phyloP scores from a whole-genome alignment of 2,113 vertebrate genomes.

The Tor tambroides region DNA sequence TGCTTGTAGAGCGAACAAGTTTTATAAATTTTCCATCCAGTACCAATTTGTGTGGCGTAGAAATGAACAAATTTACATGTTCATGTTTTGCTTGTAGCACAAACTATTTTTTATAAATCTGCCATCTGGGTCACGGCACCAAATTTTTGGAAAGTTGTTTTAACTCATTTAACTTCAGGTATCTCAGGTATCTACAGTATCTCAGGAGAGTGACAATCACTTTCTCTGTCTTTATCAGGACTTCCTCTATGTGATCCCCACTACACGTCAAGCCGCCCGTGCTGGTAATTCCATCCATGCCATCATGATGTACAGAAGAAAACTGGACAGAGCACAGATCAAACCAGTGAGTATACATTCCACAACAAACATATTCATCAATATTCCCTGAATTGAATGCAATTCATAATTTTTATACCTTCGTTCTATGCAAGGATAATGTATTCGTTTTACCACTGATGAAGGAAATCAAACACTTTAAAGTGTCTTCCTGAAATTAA shows the following conservation, averaged over 20 bases:
- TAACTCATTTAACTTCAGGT: not conserved
- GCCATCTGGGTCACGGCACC: no score
- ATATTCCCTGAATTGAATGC: not conserved
- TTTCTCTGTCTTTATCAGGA: constrained; percentile 76
- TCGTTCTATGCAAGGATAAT: not conserved
- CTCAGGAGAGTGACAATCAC: not conserved
- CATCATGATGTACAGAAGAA: constrained; percentile 89
- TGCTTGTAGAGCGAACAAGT: no score
- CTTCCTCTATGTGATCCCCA: constrained; percentile 85
- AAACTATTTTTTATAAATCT: no score
- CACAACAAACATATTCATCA: not conserved
- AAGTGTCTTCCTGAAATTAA: not conserved
- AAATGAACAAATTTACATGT: no score
- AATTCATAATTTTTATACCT: not conserved
- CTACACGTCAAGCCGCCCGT: constrained; percentile 86
- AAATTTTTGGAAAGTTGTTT: not conserved
- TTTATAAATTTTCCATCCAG: no score
- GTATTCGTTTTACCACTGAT: not conserved
- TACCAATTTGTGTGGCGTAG: no score
- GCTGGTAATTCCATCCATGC: constrained; percentile 93
- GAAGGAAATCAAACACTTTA: not conserved
- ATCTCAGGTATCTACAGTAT: not conserved
- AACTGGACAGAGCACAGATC: constrained; percentile 93
- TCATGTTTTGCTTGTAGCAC: no score
- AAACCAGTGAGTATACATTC: constrained; percentile 83